Conservation (phyloP, 2,113 vertebrate genomes). For the Thinocorus orbignyianus region DNA sequence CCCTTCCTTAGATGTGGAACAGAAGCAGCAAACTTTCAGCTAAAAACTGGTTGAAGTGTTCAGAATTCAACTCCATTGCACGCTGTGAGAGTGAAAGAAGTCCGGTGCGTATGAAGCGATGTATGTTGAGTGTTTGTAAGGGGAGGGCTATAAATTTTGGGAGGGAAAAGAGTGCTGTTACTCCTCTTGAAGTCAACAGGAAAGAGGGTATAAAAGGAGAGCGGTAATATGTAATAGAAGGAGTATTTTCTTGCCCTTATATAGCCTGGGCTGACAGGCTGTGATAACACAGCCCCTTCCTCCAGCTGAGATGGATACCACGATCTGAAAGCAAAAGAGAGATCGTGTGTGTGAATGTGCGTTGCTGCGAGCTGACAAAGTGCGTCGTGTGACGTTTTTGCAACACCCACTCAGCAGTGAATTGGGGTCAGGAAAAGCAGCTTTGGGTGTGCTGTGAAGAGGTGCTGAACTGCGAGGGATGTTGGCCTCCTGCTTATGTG, state of each 20-base stretch:
- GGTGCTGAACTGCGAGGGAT: neutral
- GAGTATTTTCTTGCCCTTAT: neutral
- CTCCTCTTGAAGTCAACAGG: neutral
- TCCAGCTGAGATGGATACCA: neutral
- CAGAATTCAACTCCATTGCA: neutral
- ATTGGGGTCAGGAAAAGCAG: neutral
- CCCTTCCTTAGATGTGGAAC: neutral
- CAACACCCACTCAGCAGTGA: neutral
- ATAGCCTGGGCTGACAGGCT: neutral
- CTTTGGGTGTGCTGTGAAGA: neutral
- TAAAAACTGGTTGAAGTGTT: neutral
- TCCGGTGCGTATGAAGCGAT: neutral
- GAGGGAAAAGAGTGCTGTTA: neutral
- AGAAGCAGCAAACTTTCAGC: neutral
- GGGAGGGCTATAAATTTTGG: neutral
- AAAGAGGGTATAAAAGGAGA: neutral
- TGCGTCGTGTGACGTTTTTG: neutral
- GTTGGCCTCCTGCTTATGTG: neutral
- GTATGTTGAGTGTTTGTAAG: neutral
- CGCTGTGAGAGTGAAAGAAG: neutral
- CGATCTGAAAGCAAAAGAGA: neutral
- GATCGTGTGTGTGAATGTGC: neutral
- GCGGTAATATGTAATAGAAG: neutral
- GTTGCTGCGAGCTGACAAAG: neutral
- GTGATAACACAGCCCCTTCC: rapidly evolving